These are phyloP conservation scores for Hypsopygia costalis DNA, from an alignment of 2,888 invertebrate species.

Conservation along the genomic window DNA sequence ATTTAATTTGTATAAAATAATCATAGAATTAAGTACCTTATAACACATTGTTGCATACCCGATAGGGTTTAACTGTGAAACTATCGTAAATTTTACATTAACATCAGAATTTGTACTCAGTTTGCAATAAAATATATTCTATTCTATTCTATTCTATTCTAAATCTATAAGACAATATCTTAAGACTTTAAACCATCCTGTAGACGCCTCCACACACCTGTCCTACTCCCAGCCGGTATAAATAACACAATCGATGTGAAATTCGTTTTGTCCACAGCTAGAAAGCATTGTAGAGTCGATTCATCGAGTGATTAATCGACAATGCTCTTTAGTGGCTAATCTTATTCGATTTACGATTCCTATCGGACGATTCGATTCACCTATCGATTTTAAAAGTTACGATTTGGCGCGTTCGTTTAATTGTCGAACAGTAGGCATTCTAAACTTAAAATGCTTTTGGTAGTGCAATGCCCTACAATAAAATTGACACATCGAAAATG, in stretches of 20 bases:
- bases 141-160: too few species aligned
- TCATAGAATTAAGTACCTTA: too few species aligned
- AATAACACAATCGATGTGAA: conserved; percentile 67
- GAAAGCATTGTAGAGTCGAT: conserved; percentile 37
- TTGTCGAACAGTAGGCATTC: conserved; percentile 32
- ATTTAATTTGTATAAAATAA: too few species aligned
- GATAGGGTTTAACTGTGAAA: too few species aligned
- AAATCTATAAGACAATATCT: too few species aligned
- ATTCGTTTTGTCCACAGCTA: conserved; percentile 61
- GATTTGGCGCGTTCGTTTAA: conserved; percentile 27
- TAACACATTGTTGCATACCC: too few species aligned
- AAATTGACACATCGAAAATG: neutral
- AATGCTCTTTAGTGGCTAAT: conserved; percentile 49
- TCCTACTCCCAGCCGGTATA: conserved; percentile 46
- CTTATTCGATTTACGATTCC: conserved; percentile 51
- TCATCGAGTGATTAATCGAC: conserved; percentile 10
- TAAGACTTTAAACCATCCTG: conserved; percentile 32
- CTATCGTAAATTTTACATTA: too few species aligned
- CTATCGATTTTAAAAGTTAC: conserved; percentile 28
- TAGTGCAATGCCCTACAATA: conserved; percentile 6
- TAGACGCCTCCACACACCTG: conserved; percentile 55
- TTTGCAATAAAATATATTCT: too few species aligned
- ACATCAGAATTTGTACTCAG: too few species aligned
- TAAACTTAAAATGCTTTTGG: conserved; percentile 19
- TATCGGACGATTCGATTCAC: conserved; percentile 42